These are phyloP conservation scores for Gadus macrocephalus DNA, from an alignment of 2,113 vertebrate species.

Conservation along the genomic window DNA sequence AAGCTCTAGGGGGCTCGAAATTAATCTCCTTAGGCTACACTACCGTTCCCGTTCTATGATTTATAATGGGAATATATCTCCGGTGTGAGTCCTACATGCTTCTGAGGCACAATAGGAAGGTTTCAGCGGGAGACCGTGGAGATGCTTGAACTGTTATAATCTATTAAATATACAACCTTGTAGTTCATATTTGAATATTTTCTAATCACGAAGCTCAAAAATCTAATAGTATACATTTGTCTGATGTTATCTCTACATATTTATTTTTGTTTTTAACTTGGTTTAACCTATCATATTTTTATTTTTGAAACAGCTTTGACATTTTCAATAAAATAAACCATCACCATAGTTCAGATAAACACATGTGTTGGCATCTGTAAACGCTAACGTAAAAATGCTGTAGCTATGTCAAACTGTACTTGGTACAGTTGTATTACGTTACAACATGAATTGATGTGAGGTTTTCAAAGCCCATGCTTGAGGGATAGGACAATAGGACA, in stretches of 20 bases:
- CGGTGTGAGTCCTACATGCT: background rate
- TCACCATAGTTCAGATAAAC: no score
- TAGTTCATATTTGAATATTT: background rate
- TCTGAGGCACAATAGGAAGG: background rate
- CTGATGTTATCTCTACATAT: background rate
- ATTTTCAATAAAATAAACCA: no score
- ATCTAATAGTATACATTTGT: background rate
- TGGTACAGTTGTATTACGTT: no score
- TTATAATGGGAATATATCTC: slow-evolving; percentile 19
- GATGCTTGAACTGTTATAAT: background rate
- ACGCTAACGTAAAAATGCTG: no score
- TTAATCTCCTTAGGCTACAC: slow-evolving; percentile 28
- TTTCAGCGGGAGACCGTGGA: background rate
- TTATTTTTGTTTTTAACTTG: background rate
- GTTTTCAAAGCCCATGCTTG: no score
- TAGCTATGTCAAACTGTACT: no score
- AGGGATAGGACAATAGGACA: no score
- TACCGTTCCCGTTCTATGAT: slow-evolving; percentile 25
- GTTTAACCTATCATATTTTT: no score
- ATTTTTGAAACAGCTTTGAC: no score
- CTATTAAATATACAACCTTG: no score
- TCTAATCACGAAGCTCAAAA: background rate
- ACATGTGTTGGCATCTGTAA: no score
- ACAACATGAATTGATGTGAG: no score
- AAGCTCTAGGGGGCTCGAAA: slow-evolving; percentile 39